Conservation (phyloP, 2,888 invertebrate species). For the Rhingia rostrata region DNA sequence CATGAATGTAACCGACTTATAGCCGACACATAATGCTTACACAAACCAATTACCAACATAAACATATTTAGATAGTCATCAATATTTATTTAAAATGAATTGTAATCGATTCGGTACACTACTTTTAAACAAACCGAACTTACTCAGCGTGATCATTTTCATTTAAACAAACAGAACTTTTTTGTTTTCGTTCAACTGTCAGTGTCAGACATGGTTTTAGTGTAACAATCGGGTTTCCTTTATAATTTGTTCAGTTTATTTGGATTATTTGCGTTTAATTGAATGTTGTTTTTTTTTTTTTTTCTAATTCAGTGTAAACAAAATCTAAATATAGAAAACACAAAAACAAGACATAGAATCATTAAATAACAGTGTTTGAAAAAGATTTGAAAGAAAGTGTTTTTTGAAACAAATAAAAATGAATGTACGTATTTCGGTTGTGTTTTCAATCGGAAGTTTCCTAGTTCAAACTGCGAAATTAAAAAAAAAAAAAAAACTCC, state of each 20-base stretch:
- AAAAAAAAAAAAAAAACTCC: too few species aligned
- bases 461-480: too few species aligned
- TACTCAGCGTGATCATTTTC: neutral
- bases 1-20: conserved; percentile 14
- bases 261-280: neutral
- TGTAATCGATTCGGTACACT: neutral
- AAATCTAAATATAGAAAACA: conserved; percentile 21
- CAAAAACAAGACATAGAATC: neutral
- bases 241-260: neutral
- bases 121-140: conserved; percentile 19
- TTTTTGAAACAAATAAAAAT: too few species aligned
- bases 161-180: conserved; percentile 14
- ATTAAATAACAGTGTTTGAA: neutral
- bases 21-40: conserved; percentile 15
- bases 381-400: too few species aligned
- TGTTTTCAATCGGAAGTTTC: too few species aligned
- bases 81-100: neutral
- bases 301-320: conserved; percentile 12
- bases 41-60: neutral
- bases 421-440: too few species aligned
- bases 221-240: too few species aligned
- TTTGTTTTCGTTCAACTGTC: neutral
- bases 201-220: neutral
- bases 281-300: neutral
- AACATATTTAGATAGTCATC: too few species aligned